Evolutionary conservation across 1,140 invertebrate genomes (phyloP), one percentile per base, ranked within the genome.

Genomic region (Drosophila lini): DNA sequence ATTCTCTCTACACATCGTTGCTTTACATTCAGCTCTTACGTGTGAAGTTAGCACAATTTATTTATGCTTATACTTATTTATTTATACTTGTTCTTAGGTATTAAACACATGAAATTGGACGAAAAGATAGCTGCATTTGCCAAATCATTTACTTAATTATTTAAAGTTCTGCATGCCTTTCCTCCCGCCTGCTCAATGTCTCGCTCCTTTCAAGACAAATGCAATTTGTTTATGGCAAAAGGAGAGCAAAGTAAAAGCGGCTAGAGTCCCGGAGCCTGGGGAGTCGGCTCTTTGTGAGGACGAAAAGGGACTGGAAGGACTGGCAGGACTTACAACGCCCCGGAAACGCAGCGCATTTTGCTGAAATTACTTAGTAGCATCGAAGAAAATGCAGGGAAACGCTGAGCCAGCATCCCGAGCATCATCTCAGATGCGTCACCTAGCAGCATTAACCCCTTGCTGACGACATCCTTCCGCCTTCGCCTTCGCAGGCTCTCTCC

Each of bases 61-160:
- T 80, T 84, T 80, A 74, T 61, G 42, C 57, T 22, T 15, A 80
- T 28, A 28, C 25, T 5, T 5, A 28, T 28, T 28, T 28, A 41
- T 47, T 44, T 60, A 65, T 45, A 74, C 69, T 70, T 78, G 70
- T 50, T 57, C 48, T 16, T 28, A 7, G 31, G 41, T 47, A 71
- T 76, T 64, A 79, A 61, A 70, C 65, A 65, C 59, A 59, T 56
- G 59, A 74, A 84, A 80, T 73, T 77, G 55, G 77, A 73, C 22
- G n/a, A 16, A 22, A n/a, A 22, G 31, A 5, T 15, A 38, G 44
- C 45, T 52, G 31, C 42, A 36, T 22, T 41, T 40, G 28, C 22
- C 32, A 61, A 53, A 74, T 57, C 53, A 50, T 74, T 74, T 80
- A 80, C 71, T 85, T 76, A 80, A 84, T 84, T 84, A 80, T 84